Evolutionary conservation across 1,140 invertebrate species (phyloP).

Genomic region (Drosophila tsacasi): DNA sequence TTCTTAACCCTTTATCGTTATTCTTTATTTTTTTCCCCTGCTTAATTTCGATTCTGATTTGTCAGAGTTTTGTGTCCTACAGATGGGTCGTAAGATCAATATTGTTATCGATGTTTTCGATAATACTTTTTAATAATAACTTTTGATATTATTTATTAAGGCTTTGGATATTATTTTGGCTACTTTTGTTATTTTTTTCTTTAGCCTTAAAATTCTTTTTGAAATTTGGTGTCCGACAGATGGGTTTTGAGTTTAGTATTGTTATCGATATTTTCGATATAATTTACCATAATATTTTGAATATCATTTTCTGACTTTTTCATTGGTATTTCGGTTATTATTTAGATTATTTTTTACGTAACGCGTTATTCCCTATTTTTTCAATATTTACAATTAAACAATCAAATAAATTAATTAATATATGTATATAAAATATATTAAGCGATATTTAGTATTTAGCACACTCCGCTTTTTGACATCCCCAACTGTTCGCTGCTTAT

Average conservation of each 20-base stretch:
- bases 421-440: not conserved
- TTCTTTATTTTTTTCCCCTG: constrained; percentile 20
- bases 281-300: not conserved
- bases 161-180: not conserved
- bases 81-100: not conserved
- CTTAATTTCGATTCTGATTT: constrained; percentile 63
- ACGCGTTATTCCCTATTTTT: too few relatives aligned
- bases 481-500: constrained; percentile 48
- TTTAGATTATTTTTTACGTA: too few relatives aligned
- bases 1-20: constrained; percentile 25
- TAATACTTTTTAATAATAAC: not conserved
- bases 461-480: constrained; percentile 29
- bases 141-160: not conserved
- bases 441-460: too few relatives aligned
- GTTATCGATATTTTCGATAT: not conserved
- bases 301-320: not conserved
- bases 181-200: not conserved
- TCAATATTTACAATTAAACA: too few relatives aligned
- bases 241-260: not conserved
- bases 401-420: not conserved
- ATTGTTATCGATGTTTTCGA: not conserved
- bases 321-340: too few relatives aligned
- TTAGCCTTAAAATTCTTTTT: not conserved
- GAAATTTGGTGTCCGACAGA: not conserved
- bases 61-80: constrained; percentile 17